Evolutionary conservation across 2,797 vertebrate species (phyloP).

Genomic region (Bovichtus diacanthus): DNA sequence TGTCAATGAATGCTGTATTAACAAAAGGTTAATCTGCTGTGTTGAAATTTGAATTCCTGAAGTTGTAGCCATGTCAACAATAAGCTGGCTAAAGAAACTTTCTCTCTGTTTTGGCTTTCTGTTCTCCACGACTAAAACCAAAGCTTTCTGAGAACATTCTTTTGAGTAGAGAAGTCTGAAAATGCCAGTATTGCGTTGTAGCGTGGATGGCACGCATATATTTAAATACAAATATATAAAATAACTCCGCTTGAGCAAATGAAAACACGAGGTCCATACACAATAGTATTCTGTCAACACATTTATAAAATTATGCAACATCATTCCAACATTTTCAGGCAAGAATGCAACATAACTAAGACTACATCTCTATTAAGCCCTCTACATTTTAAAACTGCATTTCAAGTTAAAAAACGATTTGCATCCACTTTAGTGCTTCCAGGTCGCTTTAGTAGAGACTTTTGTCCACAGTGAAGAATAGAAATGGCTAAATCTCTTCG

Average conservation of each 20-base stretch:
- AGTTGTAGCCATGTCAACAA: background rate
- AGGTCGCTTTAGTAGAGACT: too few species aligned
- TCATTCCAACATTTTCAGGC: background rate
- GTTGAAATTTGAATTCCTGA: slow-evolving; percentile 10
- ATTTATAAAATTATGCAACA: background rate
- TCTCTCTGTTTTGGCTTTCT: background rate
- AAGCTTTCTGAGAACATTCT: background rate
- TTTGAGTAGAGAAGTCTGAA: background rate
- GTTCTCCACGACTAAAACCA: background rate
- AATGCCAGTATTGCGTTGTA: background rate
- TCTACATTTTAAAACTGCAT: background rate
- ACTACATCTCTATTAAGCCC: background rate
- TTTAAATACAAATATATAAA: too few species aligned
- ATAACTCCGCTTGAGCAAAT: background rate
- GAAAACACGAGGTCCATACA: background rate
- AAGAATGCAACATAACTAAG: background rate
- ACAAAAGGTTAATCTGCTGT: background rate
- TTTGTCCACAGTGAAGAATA: too few species aligned
- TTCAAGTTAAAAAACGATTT: too few species aligned
- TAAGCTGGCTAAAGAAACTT: background rate
- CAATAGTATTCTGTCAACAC: background rate
- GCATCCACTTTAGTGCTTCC: too few species aligned
- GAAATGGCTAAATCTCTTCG: too few species aligned
- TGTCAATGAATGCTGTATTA: background rate
- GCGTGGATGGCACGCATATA: background rate